phyloP scores from a whole-genome alignment of 2,888 invertebrate species.

The Sphaeridia pumilis region DNA sequence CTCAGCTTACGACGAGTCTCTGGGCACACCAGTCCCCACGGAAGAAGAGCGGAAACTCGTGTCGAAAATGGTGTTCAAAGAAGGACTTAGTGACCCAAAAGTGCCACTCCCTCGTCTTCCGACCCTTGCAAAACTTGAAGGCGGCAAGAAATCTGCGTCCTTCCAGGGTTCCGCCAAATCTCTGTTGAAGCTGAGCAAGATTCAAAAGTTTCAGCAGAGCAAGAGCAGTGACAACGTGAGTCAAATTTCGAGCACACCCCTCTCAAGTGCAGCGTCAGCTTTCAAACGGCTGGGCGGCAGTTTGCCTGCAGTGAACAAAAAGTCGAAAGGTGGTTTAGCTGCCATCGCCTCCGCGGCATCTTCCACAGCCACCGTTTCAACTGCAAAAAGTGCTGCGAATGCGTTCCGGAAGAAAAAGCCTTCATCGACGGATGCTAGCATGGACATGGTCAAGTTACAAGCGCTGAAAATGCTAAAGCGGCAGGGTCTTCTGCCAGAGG shows the following conservation, averaged over 20 bases:
- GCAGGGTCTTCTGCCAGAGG: slow-evolving; percentile 7
- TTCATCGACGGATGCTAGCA: background rate
- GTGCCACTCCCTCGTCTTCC: slow-evolving; percentile 13
- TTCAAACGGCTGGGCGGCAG: slow-evolving; percentile 11
- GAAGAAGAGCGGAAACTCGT: slow-evolving; percentile 11
- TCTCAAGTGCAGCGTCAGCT: background rate
- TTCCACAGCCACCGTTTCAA: background rate
- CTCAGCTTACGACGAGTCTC: slow-evolving; percentile 5
- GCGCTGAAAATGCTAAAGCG: slow-evolving; percentile 7
- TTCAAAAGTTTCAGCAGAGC: slow-evolving; percentile 7
- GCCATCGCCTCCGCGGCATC: background rate
- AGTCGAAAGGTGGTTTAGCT: background rate
- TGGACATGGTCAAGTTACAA: slow-evolving; percentile 13
- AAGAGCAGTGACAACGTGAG: slow-evolving; percentile 16
- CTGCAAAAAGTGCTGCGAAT: background rate
- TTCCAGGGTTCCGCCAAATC: slow-evolving; percentile 16
- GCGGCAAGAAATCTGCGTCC: slow-evolving; percentile 1
- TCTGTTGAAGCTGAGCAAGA: slow-evolving; percentile 4
- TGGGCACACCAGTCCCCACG: slow-evolving; percentile 7
- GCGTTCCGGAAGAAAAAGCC: background rate
- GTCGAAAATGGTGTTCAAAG: slow-evolving; percentile 12
- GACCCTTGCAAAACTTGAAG: slow-evolving; percentile 9
- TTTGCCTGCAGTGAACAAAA: slow-evolving; percentile 6
- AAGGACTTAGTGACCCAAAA: slow-evolving; percentile 13
- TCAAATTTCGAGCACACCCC: background rate